Conservation (phyloP, 2,888 invertebrate genomes). For the Loripinus fragilis region DNA sequence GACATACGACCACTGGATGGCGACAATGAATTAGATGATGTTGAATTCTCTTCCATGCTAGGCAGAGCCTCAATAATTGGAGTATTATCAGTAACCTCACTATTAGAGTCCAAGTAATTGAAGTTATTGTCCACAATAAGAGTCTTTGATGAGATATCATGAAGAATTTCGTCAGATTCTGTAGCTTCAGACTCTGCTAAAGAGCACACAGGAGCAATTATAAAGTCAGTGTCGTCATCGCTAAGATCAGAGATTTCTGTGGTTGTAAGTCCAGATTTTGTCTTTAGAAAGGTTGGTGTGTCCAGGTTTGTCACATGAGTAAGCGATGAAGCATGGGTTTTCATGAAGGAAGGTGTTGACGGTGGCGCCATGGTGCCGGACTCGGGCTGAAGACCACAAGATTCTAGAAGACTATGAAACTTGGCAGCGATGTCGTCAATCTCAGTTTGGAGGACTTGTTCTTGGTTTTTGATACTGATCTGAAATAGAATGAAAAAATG, state of each 20-base stretch:
- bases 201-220: conserved; percentile 29
- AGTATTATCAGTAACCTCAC: conserved; percentile 52
- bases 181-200: conserved; percentile 44
- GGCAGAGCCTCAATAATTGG: conserved; percentile 60
- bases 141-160: conserved; percentile 61
- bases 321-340: conserved; percentile 44
- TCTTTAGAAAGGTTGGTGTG: conserved; percentile 55
- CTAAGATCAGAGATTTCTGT: conserved; percentile 35
- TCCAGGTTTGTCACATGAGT: conserved; percentile 62
- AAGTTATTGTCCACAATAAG: conserved; percentile 66
- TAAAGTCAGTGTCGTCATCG: conserved; percentile 50
- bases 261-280: conserved; percentile 23
- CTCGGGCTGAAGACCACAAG: conserved; percentile 65
- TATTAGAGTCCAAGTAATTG: conserved; percentile 64
- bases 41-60: conserved; percentile 53
- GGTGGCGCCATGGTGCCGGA: conserved; percentile 58
- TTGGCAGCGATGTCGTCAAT: conserved; percentile 72
- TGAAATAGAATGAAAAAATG: conserved; percentile 55
- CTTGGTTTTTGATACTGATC: conserved; percentile 70
- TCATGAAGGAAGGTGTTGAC: conserved; percentile 64
- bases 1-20: conserved; percentile 44
- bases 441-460: conserved; percentile 67
- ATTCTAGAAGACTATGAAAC: conserved; percentile 70
- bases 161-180: conserved; percentile 52
- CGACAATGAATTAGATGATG: conserved; percentile 54